These are phyloP conservation scores for Actenoides hombroni DNA, from an alignment of 2,113 vertebrate genomes.

Conservation along the genomic window DNA sequence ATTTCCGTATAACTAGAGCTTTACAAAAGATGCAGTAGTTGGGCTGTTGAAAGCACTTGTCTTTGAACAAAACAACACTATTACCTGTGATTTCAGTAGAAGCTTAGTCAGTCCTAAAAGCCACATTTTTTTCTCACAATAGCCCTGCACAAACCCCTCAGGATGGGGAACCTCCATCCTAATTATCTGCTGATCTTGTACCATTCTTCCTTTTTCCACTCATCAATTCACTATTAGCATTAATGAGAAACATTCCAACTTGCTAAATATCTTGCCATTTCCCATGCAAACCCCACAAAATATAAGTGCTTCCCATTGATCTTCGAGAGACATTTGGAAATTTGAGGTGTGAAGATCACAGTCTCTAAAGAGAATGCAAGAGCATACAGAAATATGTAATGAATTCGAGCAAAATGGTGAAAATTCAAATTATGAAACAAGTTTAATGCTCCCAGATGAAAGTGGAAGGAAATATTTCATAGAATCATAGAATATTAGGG, in stretches of 20 bases:
- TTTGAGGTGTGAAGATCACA: neutral
- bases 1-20: neutral
- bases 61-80: neutral
- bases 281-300: neutral
- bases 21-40: neutral
- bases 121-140: fast-evolving
- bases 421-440: neutral
- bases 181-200: neutral
- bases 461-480: neutral
- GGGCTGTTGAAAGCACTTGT: neutral
- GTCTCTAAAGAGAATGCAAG: neutral
- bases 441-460: neutral
- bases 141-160: neutral
- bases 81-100: neutral
- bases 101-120: neutral
- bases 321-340: neutral
- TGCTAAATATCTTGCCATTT: neutral
- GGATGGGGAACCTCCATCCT: neutral
- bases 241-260: neutral
- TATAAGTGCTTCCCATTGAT: neutral
- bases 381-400: neutral
- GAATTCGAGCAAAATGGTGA: neutral
- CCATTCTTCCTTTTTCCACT: neutral
- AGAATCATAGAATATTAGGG: no score
- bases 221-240: neutral